Evolutionary conservation across 2,888 invertebrate genomes (phyloP).

Genomic region (Lysandra coridon): DNA sequence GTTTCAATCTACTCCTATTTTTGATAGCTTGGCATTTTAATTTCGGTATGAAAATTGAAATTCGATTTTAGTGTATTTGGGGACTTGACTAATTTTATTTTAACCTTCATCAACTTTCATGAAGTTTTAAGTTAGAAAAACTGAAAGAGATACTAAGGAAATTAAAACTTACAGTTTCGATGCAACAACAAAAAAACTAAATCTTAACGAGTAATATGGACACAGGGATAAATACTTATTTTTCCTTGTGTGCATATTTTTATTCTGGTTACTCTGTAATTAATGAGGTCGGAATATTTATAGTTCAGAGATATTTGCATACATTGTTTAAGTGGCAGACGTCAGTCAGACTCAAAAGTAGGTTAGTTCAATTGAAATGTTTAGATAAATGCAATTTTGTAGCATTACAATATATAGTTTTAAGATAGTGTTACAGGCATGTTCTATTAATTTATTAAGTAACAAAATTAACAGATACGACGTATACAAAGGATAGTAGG

Average conservation of each 20-base stretch:
- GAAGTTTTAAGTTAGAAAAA: not conserved
- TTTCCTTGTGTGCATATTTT: not conserved
- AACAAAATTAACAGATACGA: too few relatives aligned
- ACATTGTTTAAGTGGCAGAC: constrained; percentile 12
- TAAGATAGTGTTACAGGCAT: not conserved
- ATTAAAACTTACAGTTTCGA: too few relatives aligned
- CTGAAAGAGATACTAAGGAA: too few relatives aligned
- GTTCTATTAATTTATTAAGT: too few relatives aligned
- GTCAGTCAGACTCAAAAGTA: not conserved
- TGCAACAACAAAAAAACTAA: too few relatives aligned
- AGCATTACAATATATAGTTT: not conserved
- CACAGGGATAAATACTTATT: too few relatives aligned
- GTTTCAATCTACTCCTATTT: constrained; percentile 37
- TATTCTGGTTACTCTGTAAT: not conserved
- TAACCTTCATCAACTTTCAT: not conserved
- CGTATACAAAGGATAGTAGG: too few relatives aligned
- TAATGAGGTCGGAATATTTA: constrained; percentile 4
- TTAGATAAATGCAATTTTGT: not conserved
- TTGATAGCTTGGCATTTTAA: constrained; percentile 45
- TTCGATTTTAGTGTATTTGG: constrained; percentile 36
- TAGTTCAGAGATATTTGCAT: not conserved
- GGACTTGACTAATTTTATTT: not conserved
- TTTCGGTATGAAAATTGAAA: constrained; percentile 41
- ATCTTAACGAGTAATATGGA: too few relatives aligned
- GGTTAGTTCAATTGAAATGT: constrained; percentile 23